Evolutionary conservation across 2,888 invertebrate genomes (phyloP).

Genomic region (Tridacna gigas): DNA sequence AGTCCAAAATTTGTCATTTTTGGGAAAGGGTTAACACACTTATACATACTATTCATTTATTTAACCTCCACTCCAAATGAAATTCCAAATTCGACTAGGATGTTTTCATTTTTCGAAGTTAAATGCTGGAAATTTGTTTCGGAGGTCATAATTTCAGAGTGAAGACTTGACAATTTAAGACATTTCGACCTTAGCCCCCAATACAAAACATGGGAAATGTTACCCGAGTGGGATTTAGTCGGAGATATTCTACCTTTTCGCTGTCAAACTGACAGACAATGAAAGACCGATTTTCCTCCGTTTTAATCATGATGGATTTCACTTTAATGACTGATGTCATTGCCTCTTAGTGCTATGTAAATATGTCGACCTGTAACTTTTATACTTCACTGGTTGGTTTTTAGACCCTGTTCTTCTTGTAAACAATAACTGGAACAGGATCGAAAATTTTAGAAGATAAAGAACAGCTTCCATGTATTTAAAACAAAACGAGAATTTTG

Average conservation of each 20-base stretch:
- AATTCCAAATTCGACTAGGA: no score
- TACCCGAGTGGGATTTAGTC: slow-evolving; percentile 27
- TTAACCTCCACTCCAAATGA: no score
- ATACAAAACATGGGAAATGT: slow-evolving; percentile 48
- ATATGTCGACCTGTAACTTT: not conserved
- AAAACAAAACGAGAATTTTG: no score
- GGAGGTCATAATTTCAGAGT: not conserved
- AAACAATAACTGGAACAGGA: no score
- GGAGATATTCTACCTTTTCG: not conserved
- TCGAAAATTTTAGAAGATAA: no score
- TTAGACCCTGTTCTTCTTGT: not conserved
- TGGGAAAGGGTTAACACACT: no score
- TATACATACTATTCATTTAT: no score
- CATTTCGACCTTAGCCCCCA: slow-evolving; percentile 23
- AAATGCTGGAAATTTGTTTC: no score
- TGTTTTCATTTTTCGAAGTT: no score
- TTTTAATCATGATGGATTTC: slow-evolving; percentile 62
- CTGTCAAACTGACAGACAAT: slow-evolving; percentile 54
- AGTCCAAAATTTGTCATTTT: no score
- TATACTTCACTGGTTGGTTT: not conserved
- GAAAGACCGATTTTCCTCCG: slow-evolving; percentile 30
- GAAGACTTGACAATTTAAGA: slow-evolving; percentile 34
- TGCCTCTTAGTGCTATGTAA: slow-evolving; percentile 13
- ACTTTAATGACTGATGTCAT: slow-evolving; percentile 65
- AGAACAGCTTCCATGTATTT: no score